Percentiles rank a stretch among this genome's conserved stretches.
Conservation (phyloP, 2,888 invertebrate species). For the Formica aserva region DNA sequence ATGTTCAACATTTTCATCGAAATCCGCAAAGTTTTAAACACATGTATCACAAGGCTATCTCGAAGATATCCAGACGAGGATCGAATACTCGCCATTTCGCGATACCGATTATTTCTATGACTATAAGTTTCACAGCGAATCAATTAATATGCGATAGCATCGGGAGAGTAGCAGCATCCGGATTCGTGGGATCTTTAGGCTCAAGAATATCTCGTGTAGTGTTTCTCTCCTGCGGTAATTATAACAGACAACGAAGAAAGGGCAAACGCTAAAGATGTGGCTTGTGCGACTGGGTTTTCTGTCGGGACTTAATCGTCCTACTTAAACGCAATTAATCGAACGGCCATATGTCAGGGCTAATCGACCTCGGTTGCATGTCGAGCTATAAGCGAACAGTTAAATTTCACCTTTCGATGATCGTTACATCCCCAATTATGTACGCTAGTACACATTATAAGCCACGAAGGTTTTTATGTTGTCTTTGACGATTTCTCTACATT, state of each 20-base stretch:
- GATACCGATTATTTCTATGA: neutral
- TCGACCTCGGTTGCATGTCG: constrained; percentile 61
- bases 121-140: neutral
- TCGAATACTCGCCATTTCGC: no score
- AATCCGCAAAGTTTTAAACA: no score
- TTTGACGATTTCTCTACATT: constrained; percentile 14
- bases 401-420: constrained; percentile 41
- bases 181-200: neutral
- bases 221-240: neutral
- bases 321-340: constrained; percentile 72
- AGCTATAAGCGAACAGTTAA: constrained; percentile 60
- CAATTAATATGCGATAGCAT: neutral
- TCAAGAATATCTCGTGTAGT: neutral
- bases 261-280: constrained; percentile 10
- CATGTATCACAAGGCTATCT: no score
- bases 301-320: constrained; percentile 65
- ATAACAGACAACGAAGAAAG: constrained; percentile 1
- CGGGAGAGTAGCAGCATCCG: neutral
- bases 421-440: constrained; percentile 34
- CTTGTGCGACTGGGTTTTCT: constrained; percentile 64
- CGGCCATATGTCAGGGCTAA: constrained; percentile 63
- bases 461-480: constrained; percentile 8
- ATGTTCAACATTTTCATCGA: no score
- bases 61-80: neutral
- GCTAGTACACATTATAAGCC: constrained; percentile 3